phyloP scores from a whole-genome alignment of 64 coral and sea anemone species.

The Porites australiensis region DNA sequence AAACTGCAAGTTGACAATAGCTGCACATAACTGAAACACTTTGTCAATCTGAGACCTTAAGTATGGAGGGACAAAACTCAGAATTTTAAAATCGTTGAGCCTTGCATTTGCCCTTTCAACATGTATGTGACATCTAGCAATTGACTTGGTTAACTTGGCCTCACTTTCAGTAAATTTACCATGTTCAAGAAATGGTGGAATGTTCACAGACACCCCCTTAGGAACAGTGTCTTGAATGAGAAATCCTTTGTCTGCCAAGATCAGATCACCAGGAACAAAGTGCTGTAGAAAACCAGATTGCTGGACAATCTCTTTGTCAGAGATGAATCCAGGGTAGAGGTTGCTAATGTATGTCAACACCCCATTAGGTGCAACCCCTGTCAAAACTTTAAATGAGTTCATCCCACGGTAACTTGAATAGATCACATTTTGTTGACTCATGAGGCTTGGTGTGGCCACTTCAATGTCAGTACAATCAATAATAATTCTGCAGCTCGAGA shows the following conservation, averaged over 20 bases:
- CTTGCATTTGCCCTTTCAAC: slow-evolving; percentile 31
- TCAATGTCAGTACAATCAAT: neutral
- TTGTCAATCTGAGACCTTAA: neutral
- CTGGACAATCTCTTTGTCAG: slow-evolving; percentile 21
- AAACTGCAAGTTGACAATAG: too few relatives aligned
- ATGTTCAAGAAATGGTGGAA: slow-evolving; percentile 37
- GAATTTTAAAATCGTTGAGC: slow-evolving; percentile 27
- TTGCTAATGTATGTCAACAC: neutral
- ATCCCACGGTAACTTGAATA: neutral
- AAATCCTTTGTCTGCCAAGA: slow-evolving; percentile 13
- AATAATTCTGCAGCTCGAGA: neutral
- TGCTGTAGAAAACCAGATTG: slow-evolving; percentile 3
- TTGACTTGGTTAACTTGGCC: slow-evolving; percentile 31
- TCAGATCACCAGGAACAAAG: slow-evolving; percentile 10
- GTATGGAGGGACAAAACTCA: slow-evolving; percentile 29
- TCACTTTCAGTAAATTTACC: slow-evolving; percentile 49
- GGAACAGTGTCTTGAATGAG: neutral
- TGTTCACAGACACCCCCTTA: slow-evolving; percentile 10
- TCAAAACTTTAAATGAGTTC: slow-evolving; percentile 50
- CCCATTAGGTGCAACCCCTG: neutral
- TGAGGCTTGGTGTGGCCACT: too few relatives aligned
- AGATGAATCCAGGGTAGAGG: slow-evolving; percentile 11
- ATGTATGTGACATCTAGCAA: slow-evolving; percentile 24
- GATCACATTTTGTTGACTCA: too few relatives aligned
- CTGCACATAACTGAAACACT: slow-evolving; percentile 10